Percentiles rank a stretch among this genome's conserved stretches.
Evolutionary conservation across 2,888 invertebrate genomes (phyloP).

Genomic region (Diarsia rubi): DNA sequence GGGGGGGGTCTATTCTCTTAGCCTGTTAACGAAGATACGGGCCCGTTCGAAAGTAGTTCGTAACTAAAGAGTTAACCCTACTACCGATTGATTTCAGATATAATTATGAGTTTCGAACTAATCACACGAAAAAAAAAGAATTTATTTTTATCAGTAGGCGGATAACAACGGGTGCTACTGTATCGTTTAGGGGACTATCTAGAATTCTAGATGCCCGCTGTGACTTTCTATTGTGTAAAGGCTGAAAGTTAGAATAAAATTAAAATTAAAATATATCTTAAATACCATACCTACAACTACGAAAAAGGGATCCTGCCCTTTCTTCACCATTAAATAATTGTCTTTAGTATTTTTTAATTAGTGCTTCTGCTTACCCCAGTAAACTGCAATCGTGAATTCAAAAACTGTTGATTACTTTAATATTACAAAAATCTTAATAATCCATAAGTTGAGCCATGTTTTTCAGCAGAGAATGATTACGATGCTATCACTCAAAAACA

Average conservation of each 20-base stretch:
- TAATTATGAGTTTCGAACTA: no score
- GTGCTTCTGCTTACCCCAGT: not conserved
- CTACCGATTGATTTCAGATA: no score
- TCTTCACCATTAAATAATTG: no score
- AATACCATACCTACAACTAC: not conserved
- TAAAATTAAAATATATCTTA: not conserved
- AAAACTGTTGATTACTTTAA: not conserved
- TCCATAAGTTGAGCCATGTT: not conserved
- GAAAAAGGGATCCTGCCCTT: not conserved
- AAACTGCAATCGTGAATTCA: not conserved
- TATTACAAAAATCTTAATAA: not conserved
- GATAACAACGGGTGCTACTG: not conserved
- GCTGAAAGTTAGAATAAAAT: conserved; percentile 21
- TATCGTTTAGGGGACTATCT: conserved; percentile 9
- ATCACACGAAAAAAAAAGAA: no score
- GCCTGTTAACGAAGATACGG: not conserved
- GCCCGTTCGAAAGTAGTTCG: no score
- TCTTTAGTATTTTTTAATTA: no score
- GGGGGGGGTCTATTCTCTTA: no score
- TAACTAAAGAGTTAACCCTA: no score
- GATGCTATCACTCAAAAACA: not conserved
- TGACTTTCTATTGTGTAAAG: conserved; percentile 23
- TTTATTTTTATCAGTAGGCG: not conserved
- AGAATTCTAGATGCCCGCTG: conserved; percentile 33
- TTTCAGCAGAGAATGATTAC: not conserved